Evolutionary conservation across 2,113 vertebrate species (phyloP).

Genomic region (Emydura subglobosa): DNA sequence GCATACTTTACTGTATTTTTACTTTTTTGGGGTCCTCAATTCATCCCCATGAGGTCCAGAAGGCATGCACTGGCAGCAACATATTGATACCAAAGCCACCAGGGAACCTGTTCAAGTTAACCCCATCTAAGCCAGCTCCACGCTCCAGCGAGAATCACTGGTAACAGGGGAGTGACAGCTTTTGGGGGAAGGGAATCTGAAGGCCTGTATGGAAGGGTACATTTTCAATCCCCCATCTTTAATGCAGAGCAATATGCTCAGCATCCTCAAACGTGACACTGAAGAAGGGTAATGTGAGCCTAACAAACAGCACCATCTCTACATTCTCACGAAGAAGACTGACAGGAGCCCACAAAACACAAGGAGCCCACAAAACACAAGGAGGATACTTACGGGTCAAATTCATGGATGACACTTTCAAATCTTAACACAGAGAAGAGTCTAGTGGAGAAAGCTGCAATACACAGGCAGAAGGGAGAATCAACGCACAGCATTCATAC

Average conservation of each 20-base stretch:
- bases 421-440: slow-evolving; percentile 97
- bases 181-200: neutral
- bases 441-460: slow-evolving; percentile 94
- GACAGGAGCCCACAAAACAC: rapidly evolving
- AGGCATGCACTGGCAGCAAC: neutral
- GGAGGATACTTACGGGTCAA: slow-evolving; percentile 93
- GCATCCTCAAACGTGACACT: neutral
- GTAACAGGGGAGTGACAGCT: rapidly evolving
- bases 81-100: neutral
- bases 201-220: neutral
- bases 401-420: slow-evolving; percentile 99
- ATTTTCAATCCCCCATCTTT: neutral
- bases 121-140: neutral
- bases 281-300: neutral
- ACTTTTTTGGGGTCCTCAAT: neutral
- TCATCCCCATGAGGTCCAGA: neutral
- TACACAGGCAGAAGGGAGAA: neutral
- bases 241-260: rapidly evolving
- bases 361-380: neutral
- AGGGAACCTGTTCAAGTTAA: rapidly evolving
- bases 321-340: neutral
- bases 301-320: rapidly evolving
- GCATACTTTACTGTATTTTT: neutral
- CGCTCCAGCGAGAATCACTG: neutral
- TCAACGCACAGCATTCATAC: rapidly evolving